Conservation (phyloP, 2,888 invertebrate genomes). For the Netelia inedita region DNA sequence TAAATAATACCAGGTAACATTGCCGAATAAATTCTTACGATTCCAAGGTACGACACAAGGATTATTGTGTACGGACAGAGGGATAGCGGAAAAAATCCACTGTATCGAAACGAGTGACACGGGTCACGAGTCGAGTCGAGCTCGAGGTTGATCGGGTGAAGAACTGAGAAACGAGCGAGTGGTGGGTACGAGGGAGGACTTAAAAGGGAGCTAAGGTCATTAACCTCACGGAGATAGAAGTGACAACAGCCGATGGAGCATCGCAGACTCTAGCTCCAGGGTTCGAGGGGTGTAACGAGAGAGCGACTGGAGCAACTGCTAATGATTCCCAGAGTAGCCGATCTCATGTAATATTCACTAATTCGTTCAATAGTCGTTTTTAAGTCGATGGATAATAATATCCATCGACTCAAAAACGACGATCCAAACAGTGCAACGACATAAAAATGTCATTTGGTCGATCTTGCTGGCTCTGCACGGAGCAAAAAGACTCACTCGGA, state of each 20-base stretch:
- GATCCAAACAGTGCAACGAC: conserved; percentile 90
- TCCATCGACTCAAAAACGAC: conserved; percentile 88
- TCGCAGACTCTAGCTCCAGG: conserved; percentile 90
- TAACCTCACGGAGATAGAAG: conserved; percentile 89
- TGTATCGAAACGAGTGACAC: conserved; percentile 95
- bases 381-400: no score
- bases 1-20: no score
- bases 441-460: conserved; percentile 96
- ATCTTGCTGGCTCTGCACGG: conserved; percentile 96
- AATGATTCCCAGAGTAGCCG: conserved; percentile 96
- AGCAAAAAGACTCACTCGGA: conserved; percentile 96
- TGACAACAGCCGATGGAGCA: conserved; percentile 88
- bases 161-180: conserved; percentile 90
- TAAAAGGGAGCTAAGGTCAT: conserved; percentile 84
- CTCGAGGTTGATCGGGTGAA: conserved; percentile 87
- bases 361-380: no score
- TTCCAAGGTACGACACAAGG: conserved; percentile 94
- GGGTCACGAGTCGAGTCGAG: conserved; percentile 89
- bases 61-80: conserved; percentile 98
- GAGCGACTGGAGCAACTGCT: conserved; percentile 95
- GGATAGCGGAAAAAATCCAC: conserved; percentile 96
- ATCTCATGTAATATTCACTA: conserved; percentile 95
- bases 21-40: conserved; percentile 4
- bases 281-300: conserved; percentile 86
- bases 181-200: conserved; percentile 94